These are phyloP conservation scores for Dolichoris vasculosae DNA, from an alignment of 1,140 invertebrate species.

Conservation along the genomic window DNA sequence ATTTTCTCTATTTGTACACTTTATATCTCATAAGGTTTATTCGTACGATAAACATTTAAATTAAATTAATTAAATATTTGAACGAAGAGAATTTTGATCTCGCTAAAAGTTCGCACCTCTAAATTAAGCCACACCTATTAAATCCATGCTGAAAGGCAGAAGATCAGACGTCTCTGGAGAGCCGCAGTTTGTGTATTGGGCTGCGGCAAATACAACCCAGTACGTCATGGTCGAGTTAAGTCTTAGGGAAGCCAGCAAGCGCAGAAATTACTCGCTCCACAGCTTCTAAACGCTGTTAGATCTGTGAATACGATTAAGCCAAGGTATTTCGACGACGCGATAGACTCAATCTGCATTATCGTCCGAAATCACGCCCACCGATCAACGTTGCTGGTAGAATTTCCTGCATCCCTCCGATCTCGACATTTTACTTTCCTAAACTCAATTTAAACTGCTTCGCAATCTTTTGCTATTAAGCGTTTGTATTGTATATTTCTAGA, in stretches of 20 bases:
- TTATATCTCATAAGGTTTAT: too few species aligned
- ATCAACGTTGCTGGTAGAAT: not conserved
- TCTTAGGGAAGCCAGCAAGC: not conserved
- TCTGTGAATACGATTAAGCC: conserved; percentile 12
- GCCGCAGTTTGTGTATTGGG: not conserved
- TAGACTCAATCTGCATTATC: conserved; percentile 9
- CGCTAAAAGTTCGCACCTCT: not conserved
- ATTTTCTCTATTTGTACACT: too few species aligned
- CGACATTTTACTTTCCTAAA: not conserved
- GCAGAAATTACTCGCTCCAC: not conserved
- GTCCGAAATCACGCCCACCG: not conserved
- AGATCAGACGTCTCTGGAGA: not conserved
- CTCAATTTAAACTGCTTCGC: not conserved
- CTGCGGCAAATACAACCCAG: not conserved
- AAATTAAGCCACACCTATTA: not conserved
- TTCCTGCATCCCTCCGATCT: not conserved
- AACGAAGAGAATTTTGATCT: too few species aligned
- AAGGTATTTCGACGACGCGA: not conserved
- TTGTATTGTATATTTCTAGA: not conserved
- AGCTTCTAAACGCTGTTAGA: conserved; percentile 9
- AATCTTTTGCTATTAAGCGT: not conserved
- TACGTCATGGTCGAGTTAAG: conserved; percentile 14
- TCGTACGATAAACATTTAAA: too few species aligned
- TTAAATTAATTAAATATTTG: too few species aligned
- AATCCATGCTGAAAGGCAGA: not conserved